phyloP scores from a whole-genome alignment of 2,113 vertebrate species.

The Columba livia region DNA sequence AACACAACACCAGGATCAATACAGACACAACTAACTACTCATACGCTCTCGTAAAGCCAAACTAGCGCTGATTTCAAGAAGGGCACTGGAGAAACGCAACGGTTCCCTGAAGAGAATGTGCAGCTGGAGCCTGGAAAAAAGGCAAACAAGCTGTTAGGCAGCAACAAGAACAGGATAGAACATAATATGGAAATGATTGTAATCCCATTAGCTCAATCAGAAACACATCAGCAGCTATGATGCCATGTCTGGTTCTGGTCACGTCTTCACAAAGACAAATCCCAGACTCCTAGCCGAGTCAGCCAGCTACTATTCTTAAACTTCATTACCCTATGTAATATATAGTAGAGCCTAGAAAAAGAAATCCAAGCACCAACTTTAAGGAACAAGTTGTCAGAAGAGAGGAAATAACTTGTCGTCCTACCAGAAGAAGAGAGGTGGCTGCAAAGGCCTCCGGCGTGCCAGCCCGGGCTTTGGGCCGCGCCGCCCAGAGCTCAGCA shows the following conservation, averaged over 20 bases:
- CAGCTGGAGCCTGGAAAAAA: neutral
- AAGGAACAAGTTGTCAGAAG: neutral
- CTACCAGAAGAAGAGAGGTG: neutral
- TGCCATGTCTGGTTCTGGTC: constrained; percentile 24
- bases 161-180: neutral
- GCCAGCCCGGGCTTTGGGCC: neutral
- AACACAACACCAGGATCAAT: neutral
- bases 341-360: neutral
- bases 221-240: constrained; percentile 24
- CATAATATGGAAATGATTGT: constrained; percentile 27
- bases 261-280: constrained; percentile 12
- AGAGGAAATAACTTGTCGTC: neutral
- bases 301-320: neutral
- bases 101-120: neutral
- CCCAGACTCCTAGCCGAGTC: neutral
- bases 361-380: neutral
- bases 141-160: neutral
- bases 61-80: neutral
- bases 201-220: constrained; percentile 49
- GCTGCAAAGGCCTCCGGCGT: neutral
- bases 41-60: neutral
- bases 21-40: neutral
- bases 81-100: neutral
- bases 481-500: neutral
- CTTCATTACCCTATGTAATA: neutral